Conservation (phyloP, 1,140 invertebrate species). For the Lordiphosa collinella region DNA sequence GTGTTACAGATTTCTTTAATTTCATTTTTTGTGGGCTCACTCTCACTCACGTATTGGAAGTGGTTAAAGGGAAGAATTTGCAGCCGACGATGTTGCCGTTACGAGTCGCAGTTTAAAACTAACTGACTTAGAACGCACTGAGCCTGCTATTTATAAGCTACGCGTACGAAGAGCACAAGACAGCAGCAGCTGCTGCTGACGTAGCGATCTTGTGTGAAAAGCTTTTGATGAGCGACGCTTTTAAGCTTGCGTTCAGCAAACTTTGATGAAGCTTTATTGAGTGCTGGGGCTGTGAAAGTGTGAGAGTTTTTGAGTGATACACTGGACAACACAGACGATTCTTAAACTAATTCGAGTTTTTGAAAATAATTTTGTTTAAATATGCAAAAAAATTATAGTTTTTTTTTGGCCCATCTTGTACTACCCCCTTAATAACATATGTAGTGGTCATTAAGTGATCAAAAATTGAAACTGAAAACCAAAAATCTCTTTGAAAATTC, state of each 20-base stretch:
- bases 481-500: too few relatives aligned
- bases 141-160: conserved; percentile 62
- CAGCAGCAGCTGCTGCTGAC: conserved; percentile 1
- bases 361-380: too few relatives aligned
- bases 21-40: conserved; percentile 25
- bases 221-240: conserved; percentile 21
- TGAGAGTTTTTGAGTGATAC: conserved; percentile 24
- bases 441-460: too few relatives aligned
- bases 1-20: conserved; percentile 29
- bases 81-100: conserved; percentile 38
- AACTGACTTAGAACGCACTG: conserved; percentile 54
- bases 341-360: too few relatives aligned
- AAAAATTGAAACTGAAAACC: too few relatives aligned
- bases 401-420: too few relatives aligned
- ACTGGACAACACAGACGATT: conserved; percentile 20
- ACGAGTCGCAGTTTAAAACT: conserved; percentile 45
- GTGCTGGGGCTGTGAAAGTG: conserved; percentile 59
- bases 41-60: conserved; percentile 37
- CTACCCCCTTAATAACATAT: too few relatives aligned
- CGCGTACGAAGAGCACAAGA: not conserved
- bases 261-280: conserved; percentile 28
- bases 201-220: conserved; percentile 12
- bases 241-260: conserved; percentile 32
- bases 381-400: too few relatives aligned
- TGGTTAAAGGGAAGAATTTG: conserved; percentile 4